phyloP scores from a whole-genome alignment of 2,888 invertebrate species.

The Papilio protenor region DNA sequence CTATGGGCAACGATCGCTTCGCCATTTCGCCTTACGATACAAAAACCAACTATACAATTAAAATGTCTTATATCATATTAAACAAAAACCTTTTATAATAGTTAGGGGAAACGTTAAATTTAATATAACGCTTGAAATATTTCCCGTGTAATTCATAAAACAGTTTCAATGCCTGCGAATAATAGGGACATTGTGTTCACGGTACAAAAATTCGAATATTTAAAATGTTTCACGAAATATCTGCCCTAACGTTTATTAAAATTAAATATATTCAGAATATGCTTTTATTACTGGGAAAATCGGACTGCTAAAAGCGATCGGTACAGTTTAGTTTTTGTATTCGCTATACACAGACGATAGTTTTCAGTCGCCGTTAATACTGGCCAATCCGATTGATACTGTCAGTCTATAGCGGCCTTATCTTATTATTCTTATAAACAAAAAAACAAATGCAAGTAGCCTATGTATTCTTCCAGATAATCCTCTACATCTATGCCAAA shows the following conservation, averaged over 20 bases:
- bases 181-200: slow-evolving; percentile 11
- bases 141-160: slow-evolving; percentile 30
- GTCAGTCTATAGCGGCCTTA: too few species aligned
- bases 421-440: too few species aligned
- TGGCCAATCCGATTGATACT: too few species aligned
- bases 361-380: too few species aligned
- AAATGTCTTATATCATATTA: not conserved
- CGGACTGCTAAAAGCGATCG: not conserved
- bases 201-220: not conserved
- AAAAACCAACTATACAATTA: not conserved
- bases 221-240: not conserved
- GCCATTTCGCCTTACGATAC: not conserved
- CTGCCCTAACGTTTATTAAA: not conserved
- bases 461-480: too few species aligned
- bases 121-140: slow-evolving; percentile 36
- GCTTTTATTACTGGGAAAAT: not conserved
- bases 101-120: slow-evolving; percentile 1
- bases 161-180: slow-evolving; percentile 19
- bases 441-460: too few species aligned
- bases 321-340: not conserved
- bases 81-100: not conserved
- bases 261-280: not conserved
- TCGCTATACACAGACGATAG: not conserved
- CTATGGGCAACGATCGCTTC: too few species aligned
- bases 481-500: too few species aligned